phyloP scores from a whole-genome alignment of 2,113 vertebrate species.

The Mirza zaza region DNA sequence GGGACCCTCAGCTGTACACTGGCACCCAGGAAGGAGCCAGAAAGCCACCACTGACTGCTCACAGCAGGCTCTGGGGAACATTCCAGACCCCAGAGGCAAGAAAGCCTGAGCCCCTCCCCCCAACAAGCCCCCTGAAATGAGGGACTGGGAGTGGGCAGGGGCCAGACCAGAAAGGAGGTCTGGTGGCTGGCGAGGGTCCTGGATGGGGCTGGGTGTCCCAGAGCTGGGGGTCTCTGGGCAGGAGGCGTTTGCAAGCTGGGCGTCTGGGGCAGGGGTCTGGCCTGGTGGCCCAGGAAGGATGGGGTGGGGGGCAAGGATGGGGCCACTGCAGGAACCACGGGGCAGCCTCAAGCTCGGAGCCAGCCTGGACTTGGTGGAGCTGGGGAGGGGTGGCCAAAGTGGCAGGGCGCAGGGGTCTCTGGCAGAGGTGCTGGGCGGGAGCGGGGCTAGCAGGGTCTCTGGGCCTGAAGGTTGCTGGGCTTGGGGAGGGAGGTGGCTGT shows the following conservation, averaged over 20 bases:
- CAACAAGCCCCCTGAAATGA: rapidly evolving
- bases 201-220: rapidly evolving
- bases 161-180: not conserved
- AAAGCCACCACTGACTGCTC: not conserved
- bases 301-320: not conserved
- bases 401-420: not conserved
- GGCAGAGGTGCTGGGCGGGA: not conserved
- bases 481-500: not conserved
- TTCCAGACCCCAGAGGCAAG: too few species aligned
- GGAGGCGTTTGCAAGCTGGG: not conserved
- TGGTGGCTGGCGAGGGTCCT: not conserved
- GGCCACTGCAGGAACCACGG: not conserved
- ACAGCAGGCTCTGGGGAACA: not conserved
- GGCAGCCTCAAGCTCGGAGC: too few species aligned
- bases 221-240: not conserved
- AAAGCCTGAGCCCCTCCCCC: not conserved
- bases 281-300: not conserved
- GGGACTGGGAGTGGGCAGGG: too few species aligned
- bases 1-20: too few species aligned
- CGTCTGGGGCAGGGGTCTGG: not conserved
- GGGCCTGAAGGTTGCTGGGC: not conserved
- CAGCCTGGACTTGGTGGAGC: not conserved
- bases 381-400: not conserved
- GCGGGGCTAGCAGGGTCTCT: not conserved
- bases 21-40: not conserved